Conservation (phyloP, 2,888 invertebrate species). For the Idaea straminata region DNA sequence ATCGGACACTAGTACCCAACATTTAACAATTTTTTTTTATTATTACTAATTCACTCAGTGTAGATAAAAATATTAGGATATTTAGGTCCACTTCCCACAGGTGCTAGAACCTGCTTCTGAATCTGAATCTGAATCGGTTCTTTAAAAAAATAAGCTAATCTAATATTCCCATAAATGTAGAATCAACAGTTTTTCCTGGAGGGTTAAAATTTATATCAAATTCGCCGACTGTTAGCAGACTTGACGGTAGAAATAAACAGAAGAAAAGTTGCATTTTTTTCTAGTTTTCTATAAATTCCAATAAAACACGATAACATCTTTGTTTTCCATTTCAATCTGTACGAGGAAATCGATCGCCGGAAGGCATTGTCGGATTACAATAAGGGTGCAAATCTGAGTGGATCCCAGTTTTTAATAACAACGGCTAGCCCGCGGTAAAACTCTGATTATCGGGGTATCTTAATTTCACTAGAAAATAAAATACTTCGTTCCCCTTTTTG, state of each 20-base stretch:
- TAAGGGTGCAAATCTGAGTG: constrained; percentile 28
- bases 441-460: constrained; percentile 10
- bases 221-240: too few species aligned
- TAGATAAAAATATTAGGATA: too few species aligned
- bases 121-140: too few species aligned
- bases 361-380: constrained; percentile 56
- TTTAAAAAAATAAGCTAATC: too few species aligned
- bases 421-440: constrained; percentile 31
- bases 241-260: neutral
- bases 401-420: constrained; percentile 56
- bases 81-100: too few species aligned
- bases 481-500: neutral
- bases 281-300: constrained; percentile 27
- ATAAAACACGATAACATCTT: constrained; percentile 59
- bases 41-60: too few species aligned
- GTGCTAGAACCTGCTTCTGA: too few species aligned
- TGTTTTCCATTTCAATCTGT: constrained; percentile 71
- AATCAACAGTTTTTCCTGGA: too few species aligned
- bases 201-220: too few species aligned
- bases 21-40: too few species aligned
- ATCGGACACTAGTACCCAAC: too few species aligned
- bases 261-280: neutral
- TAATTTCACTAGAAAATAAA: neutral
- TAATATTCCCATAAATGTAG: too few species aligned
- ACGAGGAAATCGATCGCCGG: constrained; percentile 65